phyloP scores from a whole-genome alignment of 2,888 invertebrate species.

The Octodonta nipae region DNA sequence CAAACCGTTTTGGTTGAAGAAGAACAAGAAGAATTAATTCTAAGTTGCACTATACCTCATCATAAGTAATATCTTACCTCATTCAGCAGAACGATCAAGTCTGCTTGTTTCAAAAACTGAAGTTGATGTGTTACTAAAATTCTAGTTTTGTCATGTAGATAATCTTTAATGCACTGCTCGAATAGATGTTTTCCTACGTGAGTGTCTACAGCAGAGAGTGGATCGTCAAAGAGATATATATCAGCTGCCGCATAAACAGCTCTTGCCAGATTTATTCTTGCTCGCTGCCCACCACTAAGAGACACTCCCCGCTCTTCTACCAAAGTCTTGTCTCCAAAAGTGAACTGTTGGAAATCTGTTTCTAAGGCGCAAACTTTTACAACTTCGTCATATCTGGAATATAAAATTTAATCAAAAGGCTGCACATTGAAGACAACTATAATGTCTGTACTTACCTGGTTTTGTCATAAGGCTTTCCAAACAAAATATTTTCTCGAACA shows the following conservation, averaged over 20 bases:
- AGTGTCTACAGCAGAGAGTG: slow-evolving; percentile 66
- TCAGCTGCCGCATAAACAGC: slow-evolving; percentile 66
- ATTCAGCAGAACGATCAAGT: slow-evolving; percentile 51
- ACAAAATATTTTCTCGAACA: slow-evolving; percentile 67
- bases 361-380: slow-evolving; percentile 51
- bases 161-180: slow-evolving; percentile 52
- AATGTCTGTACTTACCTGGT: slow-evolving; percentile 31
- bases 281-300: slow-evolving; percentile 70
- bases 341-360: slow-evolving; percentile 57
- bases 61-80: slow-evolving; percentile 38
- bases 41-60: background rate
- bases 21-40: too few species aligned
- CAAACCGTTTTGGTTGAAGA: too few species aligned
- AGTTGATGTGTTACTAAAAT: slow-evolving; percentile 76
- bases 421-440: slow-evolving; percentile 32
- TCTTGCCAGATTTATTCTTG: slow-evolving; percentile 63
- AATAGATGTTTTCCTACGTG: slow-evolving; percentile 64
- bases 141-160: slow-evolving; percentile 48
- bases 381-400: slow-evolving; percentile 30
- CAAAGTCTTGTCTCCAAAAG: slow-evolving; percentile 57
- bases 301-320: slow-evolving; percentile 69
- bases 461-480: slow-evolving; percentile 52
- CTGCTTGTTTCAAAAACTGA: slow-evolving; percentile 57
- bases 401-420: too few species aligned
- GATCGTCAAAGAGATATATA: slow-evolving; percentile 68